These are phyloP conservation scores for Australoheros scitulus DNA, from an alignment of 2,113 vertebrate species.

Conservation along the genomic window DNA sequence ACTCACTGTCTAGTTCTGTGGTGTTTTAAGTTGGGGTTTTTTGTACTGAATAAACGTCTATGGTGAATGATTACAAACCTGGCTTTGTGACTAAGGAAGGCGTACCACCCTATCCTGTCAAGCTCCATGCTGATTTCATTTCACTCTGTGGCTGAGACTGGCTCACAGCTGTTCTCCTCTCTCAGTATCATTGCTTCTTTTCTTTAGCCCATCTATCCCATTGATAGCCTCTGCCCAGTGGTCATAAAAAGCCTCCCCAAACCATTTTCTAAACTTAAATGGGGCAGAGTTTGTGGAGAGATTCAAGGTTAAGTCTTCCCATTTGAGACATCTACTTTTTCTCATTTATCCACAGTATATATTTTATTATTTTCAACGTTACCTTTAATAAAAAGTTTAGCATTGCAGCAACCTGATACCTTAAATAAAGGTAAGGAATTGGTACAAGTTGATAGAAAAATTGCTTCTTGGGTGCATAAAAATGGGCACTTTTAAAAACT, in stretches of 20 bases:
- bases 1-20: background rate
- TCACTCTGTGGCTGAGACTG: slow-evolving; percentile 30
- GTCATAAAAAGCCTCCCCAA: slow-evolving; percentile 39
- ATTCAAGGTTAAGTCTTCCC: slow-evolving; percentile 48
- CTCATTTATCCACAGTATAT: slow-evolving; percentile 12
- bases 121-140: slow-evolving; percentile 56
- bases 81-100: background rate
- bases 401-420: background rate
- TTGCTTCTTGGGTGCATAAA: background rate
- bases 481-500: background rate
- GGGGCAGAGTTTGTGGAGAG: slow-evolving; percentile 13
- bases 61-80: background rate
- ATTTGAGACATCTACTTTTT: background rate
- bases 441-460: background rate
- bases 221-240: slow-evolving; percentile 46
- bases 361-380: background rate
- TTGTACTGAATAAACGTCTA: background rate
- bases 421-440: background rate
- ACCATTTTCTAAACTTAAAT: slow-evolving; percentile 51
- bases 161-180: slow-evolving; percentile 44
- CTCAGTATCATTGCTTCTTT: slow-evolving; percentile 53
- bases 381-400: slow-evolving; percentile 3
- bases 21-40: background rate
- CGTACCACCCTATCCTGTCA: slow-evolving; percentile 23
- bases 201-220: slow-evolving; percentile 42